These are phyloP conservation scores for Bombus confusus DNA, from an alignment of 1,140 invertebrate genomes.

Conservation along the genomic window DNA sequence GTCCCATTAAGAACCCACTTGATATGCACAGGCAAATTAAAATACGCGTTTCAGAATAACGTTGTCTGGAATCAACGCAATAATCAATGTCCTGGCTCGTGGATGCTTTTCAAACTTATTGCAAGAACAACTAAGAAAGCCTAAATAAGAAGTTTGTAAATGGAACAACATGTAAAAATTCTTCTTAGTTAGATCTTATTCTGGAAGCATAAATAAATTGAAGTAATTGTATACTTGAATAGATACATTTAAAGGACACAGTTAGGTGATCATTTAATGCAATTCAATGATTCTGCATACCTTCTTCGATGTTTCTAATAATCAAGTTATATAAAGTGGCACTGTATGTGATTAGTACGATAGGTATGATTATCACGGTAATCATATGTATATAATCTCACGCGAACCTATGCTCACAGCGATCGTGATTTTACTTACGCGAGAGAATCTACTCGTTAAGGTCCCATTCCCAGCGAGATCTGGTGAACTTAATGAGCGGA, in stretches of 20 bases:
- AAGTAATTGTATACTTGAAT: neutral
- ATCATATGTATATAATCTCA: neutral
- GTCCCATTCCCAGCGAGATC: constrained; percentile 58
- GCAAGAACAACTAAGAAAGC: too few relatives aligned
- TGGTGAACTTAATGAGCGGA: constrained; percentile 65
- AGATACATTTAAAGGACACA: too few relatives aligned
- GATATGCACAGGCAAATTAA: neutral
- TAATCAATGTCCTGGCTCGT: neutral
- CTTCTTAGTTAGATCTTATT: neutral
- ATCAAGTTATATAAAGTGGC: neutral
- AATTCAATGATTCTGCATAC: neutral
- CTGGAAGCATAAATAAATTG: neutral
- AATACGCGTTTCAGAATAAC: neutral
- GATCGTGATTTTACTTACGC: constrained; percentile 33
- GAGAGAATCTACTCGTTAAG: constrained; percentile 32
- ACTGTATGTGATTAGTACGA: neutral
- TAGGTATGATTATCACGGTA: neutral
- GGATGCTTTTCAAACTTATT: neutral
- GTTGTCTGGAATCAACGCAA: neutral
- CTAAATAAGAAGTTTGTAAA: too few relatives aligned
- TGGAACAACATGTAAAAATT: neutral
- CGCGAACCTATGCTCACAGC: neutral
- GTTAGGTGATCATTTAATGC: neutral
- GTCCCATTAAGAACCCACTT: neutral
- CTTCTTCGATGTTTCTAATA: neutral